Base-by-base conservation (phyloP, 2,888 invertebrate species). In the Tricholauxania praeusta region DNA sequence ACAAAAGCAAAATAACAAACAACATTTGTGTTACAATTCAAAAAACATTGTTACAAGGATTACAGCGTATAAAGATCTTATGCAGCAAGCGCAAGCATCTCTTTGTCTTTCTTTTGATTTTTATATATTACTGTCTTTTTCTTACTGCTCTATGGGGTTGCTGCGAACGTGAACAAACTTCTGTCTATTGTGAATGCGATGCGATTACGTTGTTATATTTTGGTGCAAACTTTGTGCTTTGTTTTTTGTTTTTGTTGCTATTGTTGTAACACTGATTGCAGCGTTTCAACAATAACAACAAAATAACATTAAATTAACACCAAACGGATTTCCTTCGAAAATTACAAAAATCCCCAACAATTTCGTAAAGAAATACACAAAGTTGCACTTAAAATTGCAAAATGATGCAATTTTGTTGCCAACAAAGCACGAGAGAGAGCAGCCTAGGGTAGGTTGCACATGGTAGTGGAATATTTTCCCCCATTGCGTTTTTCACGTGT, bases 301-400 rank as follows among this genome's bases (percentile, higher is more conserved):
- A 48, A 72, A 74, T 57, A 62, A 64, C 71, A 74, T 71, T 76
- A 71, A 74, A 76, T 74, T 72, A 74, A 67, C 71, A 71, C 71
- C 74, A 67, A 72, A 22, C 39, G 70, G 72, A 73, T 69, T 63
- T 57, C 53, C 74, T 14, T 14, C 17, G 53, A 22, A 59, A 32
- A 66, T 48, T 55, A 39, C 19, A 60, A 67, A 64, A 72, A 63
- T 67, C 68, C 57, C 32, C 63, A 71, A 69, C 73, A 68, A 65
- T 73, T 73, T 65, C 63, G 53, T 51, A 15, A 49, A 48, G 60
- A 39, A 47, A 19, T 15, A 51, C 17, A 66, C 66, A 66, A 66
- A 66, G 66, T 66, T 66, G 66, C 66, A 66, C 66, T 66, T 66
- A 66, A 66, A 52, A 66, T 51, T 28, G 12, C 52, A 17, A 17